phyloP scores from a whole-genome alignment of 2,797 vertebrate species.

The Eptatretus atami region DNA sequence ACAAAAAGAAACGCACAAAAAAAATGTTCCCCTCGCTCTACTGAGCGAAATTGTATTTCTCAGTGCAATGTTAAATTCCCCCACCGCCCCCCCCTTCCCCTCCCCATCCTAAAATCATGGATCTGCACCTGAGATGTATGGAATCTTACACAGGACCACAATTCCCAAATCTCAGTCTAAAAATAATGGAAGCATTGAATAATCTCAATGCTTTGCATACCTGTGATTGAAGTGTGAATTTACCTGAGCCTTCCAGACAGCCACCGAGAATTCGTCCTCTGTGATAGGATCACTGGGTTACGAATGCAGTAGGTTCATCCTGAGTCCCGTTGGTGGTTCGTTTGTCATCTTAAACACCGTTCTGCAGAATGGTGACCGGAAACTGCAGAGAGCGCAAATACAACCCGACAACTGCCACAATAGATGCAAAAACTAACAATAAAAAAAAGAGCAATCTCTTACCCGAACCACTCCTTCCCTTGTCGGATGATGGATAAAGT shows the following conservation, averaged over 20 bases:
- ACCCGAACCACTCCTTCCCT: neutral
- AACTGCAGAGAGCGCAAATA: slow-evolving; percentile 22
- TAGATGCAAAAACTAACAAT: neutral
- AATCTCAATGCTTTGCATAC: too few relatives aligned
- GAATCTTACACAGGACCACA: too few relatives aligned
- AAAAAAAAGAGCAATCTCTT: neutral
- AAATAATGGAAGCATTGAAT: too few relatives aligned
- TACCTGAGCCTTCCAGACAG: slow-evolving; percentile 41
- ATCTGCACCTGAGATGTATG: too few relatives aligned
- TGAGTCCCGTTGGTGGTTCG: slow-evolving; percentile 47
- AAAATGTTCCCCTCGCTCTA: too few relatives aligned
- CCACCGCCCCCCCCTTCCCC: too few relatives aligned
- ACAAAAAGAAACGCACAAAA: too few relatives aligned
- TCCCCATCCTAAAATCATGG: too few relatives aligned
- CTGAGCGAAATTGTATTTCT: too few relatives aligned
- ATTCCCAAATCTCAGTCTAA: too few relatives aligned
- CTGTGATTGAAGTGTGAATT: slow-evolving; percentile 4
- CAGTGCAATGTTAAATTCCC: too few relatives aligned
- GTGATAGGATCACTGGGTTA: slow-evolving; percentile 60
- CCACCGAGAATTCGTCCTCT: slow-evolving; percentile 32
- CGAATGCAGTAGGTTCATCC: slow-evolving; percentile 65
- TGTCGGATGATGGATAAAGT: too few relatives aligned
- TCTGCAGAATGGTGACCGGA: slow-evolving; percentile 68
- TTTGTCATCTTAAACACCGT: slow-evolving; percentile 96
- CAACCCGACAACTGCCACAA: slow-evolving; percentile 8